Base-by-base conservation (phyloP, 2,888 invertebrate species). In the Leptothorax acervorum region DNA sequence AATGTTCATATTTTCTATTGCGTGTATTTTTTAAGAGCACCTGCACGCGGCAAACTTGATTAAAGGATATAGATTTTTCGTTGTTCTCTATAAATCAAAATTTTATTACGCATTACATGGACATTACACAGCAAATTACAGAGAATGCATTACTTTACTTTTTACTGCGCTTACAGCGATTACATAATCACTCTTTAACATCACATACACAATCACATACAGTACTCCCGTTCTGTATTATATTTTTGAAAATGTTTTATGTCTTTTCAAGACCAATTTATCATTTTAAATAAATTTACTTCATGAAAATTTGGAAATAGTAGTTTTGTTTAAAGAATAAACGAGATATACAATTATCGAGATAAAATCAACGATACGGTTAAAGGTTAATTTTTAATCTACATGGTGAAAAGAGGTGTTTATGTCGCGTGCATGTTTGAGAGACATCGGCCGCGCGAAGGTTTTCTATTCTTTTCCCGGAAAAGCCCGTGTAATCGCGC, bases 1-100 rank as follows among this genome's bases (percentile, higher is more conserved):
- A 81, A 73, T 45, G 73, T 73, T 62, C 71, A 39, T 73, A 73
- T 81, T 81, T 81, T 81, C 79, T 73, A 60, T 62, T 12, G 48
- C 28, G 39, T 48, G 60, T 81, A 73, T 81, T 81, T 73, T 71
- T 81, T 48, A 35, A 42, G 35, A 73, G 48, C 15, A 12, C 35
- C 39, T 2, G 62, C 42, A 12, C 8, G 39, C 8, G 39, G 60
- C 48, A 28, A 81, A 81, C 51, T 73, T 62, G 39, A 73, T 81
- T 60, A 48, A 60, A 39, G 15, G 51, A 45, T 78, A 45, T 57
- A 39, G 73, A 51, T 71, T 73, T 60, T 71, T 71, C 60, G 8
- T 71, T 48, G 48, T 18, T 39, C 23, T 48, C 23, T 23, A 28
- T 28, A 48, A 71, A 79, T 18, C 35, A 12, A 79, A 62, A 78